Evolutionary conservation across 2,797 vertebrate genomes (phyloP), one percentile per base, ranked within the genome.

Genomic region (Smutsia temminckii): DNA sequence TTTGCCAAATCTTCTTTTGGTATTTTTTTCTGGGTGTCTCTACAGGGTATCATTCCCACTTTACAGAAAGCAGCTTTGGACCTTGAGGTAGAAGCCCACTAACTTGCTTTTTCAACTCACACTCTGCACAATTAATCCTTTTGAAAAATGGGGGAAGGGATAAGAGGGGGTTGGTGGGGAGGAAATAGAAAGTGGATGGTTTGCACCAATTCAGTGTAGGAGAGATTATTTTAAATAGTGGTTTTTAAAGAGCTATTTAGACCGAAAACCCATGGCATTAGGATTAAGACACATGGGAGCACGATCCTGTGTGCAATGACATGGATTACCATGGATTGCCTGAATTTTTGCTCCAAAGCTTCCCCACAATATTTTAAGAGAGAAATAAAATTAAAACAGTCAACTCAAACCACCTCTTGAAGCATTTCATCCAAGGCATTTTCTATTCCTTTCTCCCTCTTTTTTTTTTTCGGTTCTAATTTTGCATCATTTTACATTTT

Each of bases 311-410:
- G 49, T 80, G 72, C 92, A 66, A 42, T 16, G 90, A 89, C 91
- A 66, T 17, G 85, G 64, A 23, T 85, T 88, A 92, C 86, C 74
- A 23, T 29, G 78, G 64, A 53, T 79, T 95, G 83, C 89, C 86
- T 87, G 55, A 92, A 91, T 85, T 80, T 93, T 25, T 71, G 59
- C 55, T 95, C 51, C 94, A 93, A 86, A 95, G 90, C 42, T 77
- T 72, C 21, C 72, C 57, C 75, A 87, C 85, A 86, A 18, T 46
- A 96, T 93, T 95, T 88, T 88, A 86, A 80, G 37, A 88, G 89
- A 92, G 90, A 97, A 93, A 72, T 88, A 85, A 97, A 94, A 96
- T 96, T 86, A 85, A 97, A 78, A 80, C 77, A 74, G 63, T 92
- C 93, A 93, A 64, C 59, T 96, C 87, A 66, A 96, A 80, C 49